Evolutionary conservation across 2,797 vertebrate genomes (phyloP).

Genomic region (Holocentrus rufus): DNA sequence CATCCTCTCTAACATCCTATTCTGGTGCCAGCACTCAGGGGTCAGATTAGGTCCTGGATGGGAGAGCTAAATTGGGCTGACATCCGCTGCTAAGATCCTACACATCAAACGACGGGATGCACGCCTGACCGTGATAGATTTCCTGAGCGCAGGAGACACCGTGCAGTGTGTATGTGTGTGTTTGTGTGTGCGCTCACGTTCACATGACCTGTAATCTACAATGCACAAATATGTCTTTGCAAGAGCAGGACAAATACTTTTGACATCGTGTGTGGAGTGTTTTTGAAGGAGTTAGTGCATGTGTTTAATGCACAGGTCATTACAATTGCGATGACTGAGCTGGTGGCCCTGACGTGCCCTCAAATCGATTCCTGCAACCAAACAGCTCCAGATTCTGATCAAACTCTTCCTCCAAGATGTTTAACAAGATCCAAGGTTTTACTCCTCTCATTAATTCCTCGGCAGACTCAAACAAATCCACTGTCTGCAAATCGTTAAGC

Average conservation of each 20-base stretch:
- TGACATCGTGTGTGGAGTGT: neutral
- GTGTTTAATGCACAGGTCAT: neutral
- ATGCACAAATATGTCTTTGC: neutral
- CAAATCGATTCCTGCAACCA: neutral
- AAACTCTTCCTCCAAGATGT: conserved; percentile 13
- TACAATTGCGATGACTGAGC: neutral
- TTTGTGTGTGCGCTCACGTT: neutral
- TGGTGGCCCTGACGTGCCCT: neutral
- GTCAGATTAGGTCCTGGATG: conserved; percentile 4
- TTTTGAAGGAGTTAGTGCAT: neutral
- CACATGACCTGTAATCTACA: neutral
- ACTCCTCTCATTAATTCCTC: conserved; percentile 10
- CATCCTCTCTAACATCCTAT: conserved; percentile 2
- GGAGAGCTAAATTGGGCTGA: conserved; percentile 32
- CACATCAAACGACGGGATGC: conserved; percentile 42
- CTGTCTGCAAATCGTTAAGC: conserved; percentile 49
- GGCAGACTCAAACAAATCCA: conserved; percentile 25
- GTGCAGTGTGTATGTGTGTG: neutral
- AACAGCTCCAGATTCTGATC: neutral
- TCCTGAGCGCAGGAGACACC: conserved; percentile 25
- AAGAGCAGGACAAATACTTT: neutral
- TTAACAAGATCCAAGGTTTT: neutral
- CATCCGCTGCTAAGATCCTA: conserved; percentile 25
- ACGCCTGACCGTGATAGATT: conserved; percentile 20
- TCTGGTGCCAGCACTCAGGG: neutral